Evolutionary conservation across 2,888 invertebrate genomes (phyloP).

Genomic region (Marasmarcha lunaedactyla): DNA sequence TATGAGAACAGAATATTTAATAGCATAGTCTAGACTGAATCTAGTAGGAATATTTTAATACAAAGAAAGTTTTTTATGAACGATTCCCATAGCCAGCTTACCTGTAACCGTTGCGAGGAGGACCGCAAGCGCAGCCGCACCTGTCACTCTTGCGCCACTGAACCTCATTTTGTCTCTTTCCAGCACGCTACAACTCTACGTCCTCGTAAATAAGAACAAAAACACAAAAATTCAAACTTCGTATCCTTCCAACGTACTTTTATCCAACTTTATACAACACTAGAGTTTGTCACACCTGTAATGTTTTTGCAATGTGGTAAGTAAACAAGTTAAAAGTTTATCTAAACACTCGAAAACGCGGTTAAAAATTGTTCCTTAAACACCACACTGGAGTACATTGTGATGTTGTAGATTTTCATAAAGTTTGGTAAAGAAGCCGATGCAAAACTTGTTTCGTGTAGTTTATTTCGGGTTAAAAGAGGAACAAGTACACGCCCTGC

Average conservation of each 20-base stretch:
- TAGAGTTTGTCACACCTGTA: slow-evolving; percentile 48
- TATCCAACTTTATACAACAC: slow-evolving; percentile 39
- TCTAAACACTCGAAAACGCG: slow-evolving; percentile 30
- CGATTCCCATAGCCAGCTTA: slow-evolving; percentile 23
- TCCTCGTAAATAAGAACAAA: slow-evolving; percentile 42
- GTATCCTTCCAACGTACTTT: slow-evolving; percentile 15
- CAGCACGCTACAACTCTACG: slow-evolving; percentile 41
- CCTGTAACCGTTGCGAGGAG: slow-evolving; percentile 59
- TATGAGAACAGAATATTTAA: background rate
- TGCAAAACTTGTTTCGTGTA: slow-evolving; percentile 58
- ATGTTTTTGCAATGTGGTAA: background rate
- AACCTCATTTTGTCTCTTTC: slow-evolving; percentile 63
- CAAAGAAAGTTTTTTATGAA: background rate
- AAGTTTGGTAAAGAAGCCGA: slow-evolving; percentile 22
- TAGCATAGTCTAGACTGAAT: background rate
- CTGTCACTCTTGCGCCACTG: slow-evolving; percentile 53
- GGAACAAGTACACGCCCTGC: slow-evolving; percentile 39
- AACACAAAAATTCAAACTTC: slow-evolving; percentile 48
- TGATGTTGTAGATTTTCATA: slow-evolving; percentile 25
- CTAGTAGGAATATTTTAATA: background rate
- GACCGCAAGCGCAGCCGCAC: slow-evolving; percentile 58
- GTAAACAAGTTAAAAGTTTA: slow-evolving; percentile 44
- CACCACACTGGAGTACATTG: slow-evolving; percentile 38
- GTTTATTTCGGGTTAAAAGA: slow-evolving; percentile 20
- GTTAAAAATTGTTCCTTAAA: slow-evolving; percentile 27